Percentiles rank a stretch among this genome's conserved stretches.
Evolutionary conservation across 35 echinoderm and acorn worm species (phyloP).

Genomic region (Heliocidaris erythrogramma): DNA sequence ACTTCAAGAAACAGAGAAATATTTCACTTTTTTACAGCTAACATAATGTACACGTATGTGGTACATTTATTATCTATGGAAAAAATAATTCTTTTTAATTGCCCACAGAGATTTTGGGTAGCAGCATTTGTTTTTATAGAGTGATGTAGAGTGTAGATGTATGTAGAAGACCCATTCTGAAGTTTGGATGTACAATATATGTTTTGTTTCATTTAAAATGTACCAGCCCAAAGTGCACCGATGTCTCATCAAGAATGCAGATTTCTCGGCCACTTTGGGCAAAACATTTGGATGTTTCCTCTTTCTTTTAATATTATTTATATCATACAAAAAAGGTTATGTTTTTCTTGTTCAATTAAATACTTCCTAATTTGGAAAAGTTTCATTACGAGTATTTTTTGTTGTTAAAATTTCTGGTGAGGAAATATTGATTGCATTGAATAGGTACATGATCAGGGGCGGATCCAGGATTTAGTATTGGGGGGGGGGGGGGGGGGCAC

Average conservation of each 20-base stretch:
- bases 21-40: no score
- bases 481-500: no score
- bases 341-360: constrained; percentile 50
- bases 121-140: neutral
- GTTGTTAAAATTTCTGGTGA: neutral
- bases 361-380: constrained; percentile 51
- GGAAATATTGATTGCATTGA: neutral
- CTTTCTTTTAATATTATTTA: constrained; percentile 43
- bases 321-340: constrained; percentile 37
- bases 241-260: neutral
- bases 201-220: neutral
- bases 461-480: no score
- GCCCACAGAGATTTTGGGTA: neutral
- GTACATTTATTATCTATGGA: no score
- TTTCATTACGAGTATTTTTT: neutral
- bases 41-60: no score
- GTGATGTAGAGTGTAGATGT: neutral
- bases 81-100: neutral
- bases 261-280: neutral
- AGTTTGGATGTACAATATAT: neutral
- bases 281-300: constrained; percentile 29
- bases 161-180: neutral
- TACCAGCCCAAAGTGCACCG: neutral
- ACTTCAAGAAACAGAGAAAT: no score
- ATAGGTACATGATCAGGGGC: no score